These are phyloP conservation scores for Perccottus glenii DNA, from an alignment of 2,113 vertebrate genomes.

Conservation along the genomic window DNA sequence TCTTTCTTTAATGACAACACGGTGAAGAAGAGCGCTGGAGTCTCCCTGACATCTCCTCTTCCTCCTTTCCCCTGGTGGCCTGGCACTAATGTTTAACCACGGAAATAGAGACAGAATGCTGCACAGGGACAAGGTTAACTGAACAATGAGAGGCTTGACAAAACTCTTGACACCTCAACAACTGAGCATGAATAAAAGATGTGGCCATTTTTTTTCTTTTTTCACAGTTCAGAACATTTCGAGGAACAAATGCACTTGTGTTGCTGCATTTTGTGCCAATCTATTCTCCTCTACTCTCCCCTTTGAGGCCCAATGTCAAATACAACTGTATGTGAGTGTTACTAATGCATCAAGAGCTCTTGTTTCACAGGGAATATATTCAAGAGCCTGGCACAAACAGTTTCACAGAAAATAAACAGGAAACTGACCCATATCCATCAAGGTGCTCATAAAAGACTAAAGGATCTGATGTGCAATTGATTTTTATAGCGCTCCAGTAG, in stretches of 20 bases:
- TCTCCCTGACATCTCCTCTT: slow-evolving; percentile 14
- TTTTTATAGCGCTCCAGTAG: slow-evolving; percentile 31
- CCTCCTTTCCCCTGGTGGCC: slow-evolving; percentile 9
- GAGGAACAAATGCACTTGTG: slow-evolving; percentile 46
- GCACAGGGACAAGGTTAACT: slow-evolving; percentile 68
- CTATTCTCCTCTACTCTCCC: slow-evolving; percentile 26
- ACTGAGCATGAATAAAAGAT: slow-evolving; percentile 74
- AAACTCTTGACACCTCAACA: slow-evolving; percentile 74
- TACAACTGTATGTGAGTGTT: slow-evolving; percentile 14
- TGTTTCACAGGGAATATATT: slow-evolving; percentile 20
- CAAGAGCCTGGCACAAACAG: neutral
- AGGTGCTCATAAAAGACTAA: slow-evolving; percentile 12
- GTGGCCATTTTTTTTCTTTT: slow-evolving; percentile 23
- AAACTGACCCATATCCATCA: neutral
- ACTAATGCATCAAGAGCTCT: slow-evolving; percentile 33
- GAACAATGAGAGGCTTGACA: slow-evolving; percentile 69
- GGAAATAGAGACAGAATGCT: slow-evolving; percentile 60
- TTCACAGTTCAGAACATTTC: slow-evolving; percentile 47
- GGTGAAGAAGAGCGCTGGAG: slow-evolving; percentile 17
- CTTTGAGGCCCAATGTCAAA: slow-evolving; percentile 14
- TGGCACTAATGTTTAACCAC: slow-evolving; percentile 64
- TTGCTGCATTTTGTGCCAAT: slow-evolving; percentile 39
- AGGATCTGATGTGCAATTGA: slow-evolving; percentile 42
- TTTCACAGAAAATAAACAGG: neutral
- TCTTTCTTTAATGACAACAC: slow-evolving; percentile 57